Percentiles rank a stretch among this genome's conserved stretches.
phyloP scores from a whole-genome alignment of 2,113 vertebrate genomes.

The Symphodus melops region DNA sequence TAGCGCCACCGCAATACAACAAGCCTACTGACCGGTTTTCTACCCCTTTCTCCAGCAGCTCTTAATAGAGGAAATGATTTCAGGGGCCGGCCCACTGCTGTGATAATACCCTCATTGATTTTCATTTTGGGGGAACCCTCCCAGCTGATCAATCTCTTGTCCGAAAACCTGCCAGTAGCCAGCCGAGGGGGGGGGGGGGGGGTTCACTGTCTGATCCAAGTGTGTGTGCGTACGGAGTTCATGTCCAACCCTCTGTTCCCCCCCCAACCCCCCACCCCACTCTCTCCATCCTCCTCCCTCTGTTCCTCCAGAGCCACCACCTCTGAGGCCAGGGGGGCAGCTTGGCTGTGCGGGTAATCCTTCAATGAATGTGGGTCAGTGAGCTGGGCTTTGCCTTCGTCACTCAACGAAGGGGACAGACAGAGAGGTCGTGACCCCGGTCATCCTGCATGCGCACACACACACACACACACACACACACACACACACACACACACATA shows the following conservation, averaged over 20 bases:
- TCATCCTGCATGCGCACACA: conserved; percentile 10
- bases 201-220: conserved; percentile 27
- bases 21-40: conserved; percentile 5
- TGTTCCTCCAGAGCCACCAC: background rate
- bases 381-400: conserved; percentile 67
- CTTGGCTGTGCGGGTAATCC: conserved; percentile 72
- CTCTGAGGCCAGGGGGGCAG: conserved; percentile 61
- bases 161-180: conserved; percentile 27
- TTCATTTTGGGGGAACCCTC: conserved; percentile 52
- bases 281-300: conserved; percentile 5
- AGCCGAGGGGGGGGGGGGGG: conserved; percentile 7
- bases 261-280: background rate
- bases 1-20: conserved; percentile 36
- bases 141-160: conserved; percentile 60
- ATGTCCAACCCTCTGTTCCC: conserved; percentile 16
- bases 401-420: conserved; percentile 72
- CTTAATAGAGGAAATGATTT: conserved; percentile 55
- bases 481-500: background rate
- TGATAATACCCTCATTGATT: conserved; percentile 55
- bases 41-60: conserved; percentile 7
- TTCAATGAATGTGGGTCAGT: conserved; percentile 79
- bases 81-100: conserved; percentile 31
- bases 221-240: conserved; percentile 23
- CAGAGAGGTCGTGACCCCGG: conserved; percentile 68
- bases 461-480: conserved; percentile 8